phyloP scores from a whole-genome alignment of 2,888 invertebrate genomes.

The Aleiodes leptofemur region DNA sequence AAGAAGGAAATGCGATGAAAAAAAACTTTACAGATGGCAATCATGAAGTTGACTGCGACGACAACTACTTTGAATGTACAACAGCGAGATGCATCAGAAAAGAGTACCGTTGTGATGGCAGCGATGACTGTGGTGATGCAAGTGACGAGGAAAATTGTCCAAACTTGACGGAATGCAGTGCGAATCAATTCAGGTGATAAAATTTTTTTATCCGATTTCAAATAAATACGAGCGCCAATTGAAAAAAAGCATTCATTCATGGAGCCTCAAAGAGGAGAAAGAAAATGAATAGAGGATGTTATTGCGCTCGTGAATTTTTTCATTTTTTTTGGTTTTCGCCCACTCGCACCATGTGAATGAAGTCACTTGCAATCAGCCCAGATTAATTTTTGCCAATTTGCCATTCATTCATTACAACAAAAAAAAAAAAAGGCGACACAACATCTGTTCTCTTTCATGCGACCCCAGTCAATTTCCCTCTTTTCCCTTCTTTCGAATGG shows the following conservation, averaged over 20 bases:
- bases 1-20: background rate
- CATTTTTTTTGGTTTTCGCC: background rate
- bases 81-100: constrained; percentile 84
- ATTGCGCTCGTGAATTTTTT: background rate
- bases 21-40: constrained; percentile 59
- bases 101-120: constrained; percentile 88
- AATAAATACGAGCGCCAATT: background rate
- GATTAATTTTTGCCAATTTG: constrained; percentile 4
- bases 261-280: background rate
- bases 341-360: background rate
- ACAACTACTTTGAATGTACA: constrained; percentile 85
- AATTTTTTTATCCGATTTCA: background rate
- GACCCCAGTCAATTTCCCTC: background rate
- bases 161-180: constrained; percentile 81
- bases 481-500: background rate
- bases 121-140: constrained; percentile 92
- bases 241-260: constrained; percentile 4
- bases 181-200: constrained; percentile 83
- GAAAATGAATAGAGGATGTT: background rate
- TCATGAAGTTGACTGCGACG: constrained; percentile 78
- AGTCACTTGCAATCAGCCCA: constrained; percentile 19
- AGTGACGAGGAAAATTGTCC: constrained; percentile 90
- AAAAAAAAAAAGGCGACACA: background rate
- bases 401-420: background rate
- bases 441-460: constrained; percentile 14